phyloP scores from a whole-genome alignment of 1,140 invertebrate species.

The Holcopasites calliopsidis region DNA sequence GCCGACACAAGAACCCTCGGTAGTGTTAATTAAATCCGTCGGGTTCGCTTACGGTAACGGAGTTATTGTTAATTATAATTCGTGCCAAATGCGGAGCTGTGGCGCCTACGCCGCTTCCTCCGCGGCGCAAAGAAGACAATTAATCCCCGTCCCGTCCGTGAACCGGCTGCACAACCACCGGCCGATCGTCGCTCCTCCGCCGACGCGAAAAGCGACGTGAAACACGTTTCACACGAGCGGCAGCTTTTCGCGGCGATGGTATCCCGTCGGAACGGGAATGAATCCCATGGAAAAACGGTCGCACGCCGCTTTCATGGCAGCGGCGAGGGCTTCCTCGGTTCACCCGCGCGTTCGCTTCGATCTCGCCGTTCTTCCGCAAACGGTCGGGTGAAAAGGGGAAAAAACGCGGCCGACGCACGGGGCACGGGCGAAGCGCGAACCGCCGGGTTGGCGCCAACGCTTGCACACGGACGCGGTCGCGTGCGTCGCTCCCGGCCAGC shows the following conservation, averaged over 20 bases:
- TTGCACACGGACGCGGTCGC: background rate
- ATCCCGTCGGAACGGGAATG: background rate
- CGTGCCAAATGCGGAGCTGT: background rate
- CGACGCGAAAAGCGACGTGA: background rate
- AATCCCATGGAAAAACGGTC: constrained; percentile 7
- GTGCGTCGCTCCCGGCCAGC: background rate
- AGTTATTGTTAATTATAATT: constrained; percentile 14
- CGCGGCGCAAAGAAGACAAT: constrained; percentile 4
- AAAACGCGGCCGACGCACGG: too few relatives aligned
- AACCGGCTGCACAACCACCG: background rate
- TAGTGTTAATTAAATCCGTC: constrained; percentile 6
- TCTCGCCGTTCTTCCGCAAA: constrained; percentile 23
- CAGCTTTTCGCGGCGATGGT: background rate
- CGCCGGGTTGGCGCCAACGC: constrained; percentile 31
- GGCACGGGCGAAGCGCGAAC: background rate
- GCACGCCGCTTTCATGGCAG: constrained; percentile 5
- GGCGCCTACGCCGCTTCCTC: constrained; percentile 18
- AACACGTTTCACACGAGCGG: constrained; percentile 6
- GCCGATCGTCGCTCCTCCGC: background rate
- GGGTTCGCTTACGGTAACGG: constrained; percentile 2
- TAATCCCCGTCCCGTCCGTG: background rate
- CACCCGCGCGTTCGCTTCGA: too few relatives aligned
- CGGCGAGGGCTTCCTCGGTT: background rate
- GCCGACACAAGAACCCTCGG: background rate
- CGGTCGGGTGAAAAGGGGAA: background rate